A percentile compares a stretch with the other conserved stretches of the same genome.
phyloP scores from a whole-genome alignment of 2,113 vertebrate species.

The Eleginops maclovinus region DNA sequence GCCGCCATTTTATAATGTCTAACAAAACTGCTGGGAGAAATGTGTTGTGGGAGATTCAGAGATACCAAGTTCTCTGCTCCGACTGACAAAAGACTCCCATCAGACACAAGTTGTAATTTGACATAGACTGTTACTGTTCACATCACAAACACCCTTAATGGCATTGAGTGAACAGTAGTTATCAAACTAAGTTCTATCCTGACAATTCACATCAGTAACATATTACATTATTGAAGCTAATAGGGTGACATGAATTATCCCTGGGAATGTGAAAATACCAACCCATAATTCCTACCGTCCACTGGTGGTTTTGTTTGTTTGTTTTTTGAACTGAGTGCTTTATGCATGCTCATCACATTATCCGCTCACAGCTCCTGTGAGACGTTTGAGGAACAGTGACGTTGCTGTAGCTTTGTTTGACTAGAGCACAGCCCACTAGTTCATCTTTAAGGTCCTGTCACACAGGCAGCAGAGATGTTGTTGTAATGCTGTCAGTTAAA shows the following conservation, averaged over 20 bases:
- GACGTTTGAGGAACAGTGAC: not conserved
- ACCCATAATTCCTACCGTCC: not conserved
- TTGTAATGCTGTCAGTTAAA: not conserved
- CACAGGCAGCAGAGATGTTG: not conserved
- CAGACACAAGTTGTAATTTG: slow-evolving; percentile 6
- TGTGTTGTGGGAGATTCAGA: slow-evolving; percentile 5
- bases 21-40: slow-evolving; percentile 7
- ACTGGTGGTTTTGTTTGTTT: not conserved
- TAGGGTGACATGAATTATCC: not conserved
- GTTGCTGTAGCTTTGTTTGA: not conserved
- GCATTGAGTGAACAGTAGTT: not conserved
- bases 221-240: not conserved
- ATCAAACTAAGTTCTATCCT: too few relatives aligned
- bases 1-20: slow-evolving; percentile 36
- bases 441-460: not conserved
- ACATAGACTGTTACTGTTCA: not conserved
- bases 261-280: not conserved
- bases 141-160: not conserved
- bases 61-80: not conserved
- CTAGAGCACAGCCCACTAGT: not conserved
- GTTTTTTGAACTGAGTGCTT: not conserved
- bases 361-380: not conserved
- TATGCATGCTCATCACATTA: not conserved
- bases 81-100: not conserved
- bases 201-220: not conserved